Evolutionary conservation across 2,113 vertebrate genomes (phyloP).

Genomic region (Psilopsiagon aymara): DNA sequence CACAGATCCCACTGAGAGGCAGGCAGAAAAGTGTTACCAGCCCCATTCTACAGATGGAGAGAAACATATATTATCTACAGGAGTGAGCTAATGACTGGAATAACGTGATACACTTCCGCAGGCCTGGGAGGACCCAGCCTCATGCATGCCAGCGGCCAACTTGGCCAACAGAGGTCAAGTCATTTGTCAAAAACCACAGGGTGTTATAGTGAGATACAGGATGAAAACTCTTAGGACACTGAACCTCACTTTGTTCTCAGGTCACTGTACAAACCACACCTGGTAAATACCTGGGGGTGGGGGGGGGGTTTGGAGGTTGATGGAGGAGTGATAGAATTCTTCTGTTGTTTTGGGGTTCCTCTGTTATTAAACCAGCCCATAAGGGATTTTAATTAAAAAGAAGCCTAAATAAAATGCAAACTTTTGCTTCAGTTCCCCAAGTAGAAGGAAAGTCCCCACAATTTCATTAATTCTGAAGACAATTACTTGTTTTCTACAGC

Average conservation of each 20-base stretch:
- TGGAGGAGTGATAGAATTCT: rapidly evolving
- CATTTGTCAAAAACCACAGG: not conserved
- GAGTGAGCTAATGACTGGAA: not conserved
- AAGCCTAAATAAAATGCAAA: not conserved
- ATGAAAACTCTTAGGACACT: rapidly evolving
- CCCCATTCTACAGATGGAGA: not conserved
- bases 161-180: not conserved
- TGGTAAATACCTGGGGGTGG: not conserved
- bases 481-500: not conserved
- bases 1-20: constrained; percentile 10
- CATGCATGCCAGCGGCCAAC: rapidly evolving
- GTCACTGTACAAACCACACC: not conserved
- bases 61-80: not conserved
- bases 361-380: not conserved
- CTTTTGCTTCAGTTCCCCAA: not conserved
- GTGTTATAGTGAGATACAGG: not conserved
- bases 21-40: not conserved
- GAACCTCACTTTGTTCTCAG: not conserved
- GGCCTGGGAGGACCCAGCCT: not conserved
- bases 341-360: not conserved
- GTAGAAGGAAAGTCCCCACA: not conserved
- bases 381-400: not conserved
- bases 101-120: not conserved
- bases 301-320: rapidly evolving
- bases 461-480: not conserved